Conservation (phyloP, 2,888 invertebrate genomes). For the Drosophila lutescens region DNA sequence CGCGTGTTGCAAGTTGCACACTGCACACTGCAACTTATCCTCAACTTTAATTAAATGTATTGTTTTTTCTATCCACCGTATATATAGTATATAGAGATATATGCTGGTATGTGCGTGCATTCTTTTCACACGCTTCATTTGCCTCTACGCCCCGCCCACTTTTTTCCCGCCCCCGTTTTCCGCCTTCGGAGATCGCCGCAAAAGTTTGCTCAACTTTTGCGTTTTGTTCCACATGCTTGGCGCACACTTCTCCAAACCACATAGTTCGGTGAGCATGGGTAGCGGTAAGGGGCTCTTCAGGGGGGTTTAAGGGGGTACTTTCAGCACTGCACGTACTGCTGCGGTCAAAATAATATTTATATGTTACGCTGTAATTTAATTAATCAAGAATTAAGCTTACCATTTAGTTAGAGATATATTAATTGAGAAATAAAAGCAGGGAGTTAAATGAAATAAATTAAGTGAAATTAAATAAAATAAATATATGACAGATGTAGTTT, state of each 20-base stretch:
- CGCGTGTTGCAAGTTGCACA: constrained; percentile 20
- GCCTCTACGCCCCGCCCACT: constrained; percentile 12
- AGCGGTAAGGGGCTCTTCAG: background rate
- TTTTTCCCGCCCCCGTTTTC: constrained; percentile 9
- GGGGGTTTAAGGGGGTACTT: background rate
- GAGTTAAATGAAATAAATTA: too few species aligned
- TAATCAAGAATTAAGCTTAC: too few species aligned
- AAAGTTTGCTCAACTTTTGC: constrained; percentile 74
- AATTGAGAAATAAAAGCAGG: too few species aligned
- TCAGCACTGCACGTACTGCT: constrained; percentile 5
- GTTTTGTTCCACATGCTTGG: constrained; percentile 78
- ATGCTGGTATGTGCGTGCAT: constrained; percentile 33
- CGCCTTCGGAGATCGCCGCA: constrained; percentile 68
- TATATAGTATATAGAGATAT: background rate
- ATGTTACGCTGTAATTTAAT: too few species aligned
- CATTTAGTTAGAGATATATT: too few species aligned
- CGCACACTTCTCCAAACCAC: constrained; percentile 65
- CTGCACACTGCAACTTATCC: constrained; percentile 63
- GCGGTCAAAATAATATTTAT: constrained; percentile 9
- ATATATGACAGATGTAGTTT: too few species aligned
- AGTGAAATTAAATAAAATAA: too few species aligned
- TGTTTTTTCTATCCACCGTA: constrained; percentile 61
- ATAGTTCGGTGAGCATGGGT: constrained; percentile 24
- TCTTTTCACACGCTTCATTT: constrained; percentile 69
- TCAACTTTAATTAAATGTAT: constrained; percentile 79